A percentile compares a stretch with the other conserved stretches of the same genome.
Conservation (phyloP, 2,113 vertebrate species). For the Austrofundulus limnaeus region DNA sequence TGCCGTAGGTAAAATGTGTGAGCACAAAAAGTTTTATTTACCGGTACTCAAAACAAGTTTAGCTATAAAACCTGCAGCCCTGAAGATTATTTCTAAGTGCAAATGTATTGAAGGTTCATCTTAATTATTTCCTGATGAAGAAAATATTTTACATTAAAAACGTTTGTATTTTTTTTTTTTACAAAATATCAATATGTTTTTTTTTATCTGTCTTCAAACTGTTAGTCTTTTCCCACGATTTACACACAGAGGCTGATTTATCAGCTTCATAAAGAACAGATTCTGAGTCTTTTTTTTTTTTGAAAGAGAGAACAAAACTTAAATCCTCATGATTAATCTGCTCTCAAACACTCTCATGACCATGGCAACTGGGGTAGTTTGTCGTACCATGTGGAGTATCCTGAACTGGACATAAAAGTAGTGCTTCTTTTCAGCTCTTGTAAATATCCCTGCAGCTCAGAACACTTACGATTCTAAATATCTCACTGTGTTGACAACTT, state of each 20-base stretch:
- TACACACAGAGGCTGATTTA: conserved; percentile 55
- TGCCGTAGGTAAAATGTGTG: conserved; percentile 32
- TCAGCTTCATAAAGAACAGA: conserved; percentile 66
- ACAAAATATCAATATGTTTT: background rate
- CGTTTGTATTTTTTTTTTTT: background rate
- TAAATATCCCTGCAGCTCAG: conserved; percentile 28
- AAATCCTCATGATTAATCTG: conserved; percentile 78
- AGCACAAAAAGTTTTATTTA: conserved; percentile 28
- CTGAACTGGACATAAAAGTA: conserved; percentile 63
- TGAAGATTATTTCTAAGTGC: background rate
- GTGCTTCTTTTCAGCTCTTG: conserved; percentile 55
- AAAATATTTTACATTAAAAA: background rate
- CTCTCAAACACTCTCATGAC: conserved; percentile 68
- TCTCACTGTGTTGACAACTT: background rate
- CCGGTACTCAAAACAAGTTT: conserved; percentile 22
- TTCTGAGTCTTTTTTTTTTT: conserved; percentile 57
- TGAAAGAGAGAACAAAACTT: conserved; percentile 53
- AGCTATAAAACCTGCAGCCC: conserved; percentile 33
- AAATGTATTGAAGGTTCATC: background rate
- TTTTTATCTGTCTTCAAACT: background rate
- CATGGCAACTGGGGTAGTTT: conserved; percentile 75
- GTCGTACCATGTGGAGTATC: conserved; percentile 73
- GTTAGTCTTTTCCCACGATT: conserved; percentile 45
- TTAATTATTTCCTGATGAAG: background rate
- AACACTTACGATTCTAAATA: conserved; percentile 6